Evolutionary conservation across 2,797 vertebrate genomes (phyloP).

Genomic region (Pteropus rufus): DNA sequence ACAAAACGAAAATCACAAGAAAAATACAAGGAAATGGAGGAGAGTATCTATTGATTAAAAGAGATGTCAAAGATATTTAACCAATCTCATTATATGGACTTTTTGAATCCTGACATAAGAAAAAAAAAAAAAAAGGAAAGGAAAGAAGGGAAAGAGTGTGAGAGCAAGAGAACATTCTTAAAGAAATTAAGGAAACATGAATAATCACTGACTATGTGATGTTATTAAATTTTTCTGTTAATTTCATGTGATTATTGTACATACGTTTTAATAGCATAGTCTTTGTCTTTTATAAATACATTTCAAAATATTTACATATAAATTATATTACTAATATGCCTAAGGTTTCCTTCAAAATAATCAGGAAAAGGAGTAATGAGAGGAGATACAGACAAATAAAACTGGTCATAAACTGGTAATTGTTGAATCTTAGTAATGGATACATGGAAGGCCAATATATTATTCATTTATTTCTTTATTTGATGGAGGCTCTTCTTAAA

Average conservation of each 20-base stretch:
- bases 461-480: not conserved
- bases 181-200: not conserved
- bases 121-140: not conserved
- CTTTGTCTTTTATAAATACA: conserved; percentile 2
- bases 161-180: not conserved
- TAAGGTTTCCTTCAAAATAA: conserved; percentile 38
- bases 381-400: not conserved
- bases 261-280: not conserved
- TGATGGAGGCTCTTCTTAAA: not conserved
- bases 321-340: not conserved
- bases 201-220: not conserved
- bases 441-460: not conserved
- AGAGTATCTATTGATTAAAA: not conserved
- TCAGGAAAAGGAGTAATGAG: not conserved
- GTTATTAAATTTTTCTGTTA: not conserved
- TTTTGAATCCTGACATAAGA: not conserved
- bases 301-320: not conserved
- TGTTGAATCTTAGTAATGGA: not conserved
- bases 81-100: not conserved
- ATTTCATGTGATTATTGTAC: not conserved
- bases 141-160: not conserved
- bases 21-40: not conserved
- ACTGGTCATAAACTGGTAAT: not conserved
- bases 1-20: not conserved
- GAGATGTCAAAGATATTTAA: not conserved